These are phyloP conservation scores for Raja brachyura DNA, from an alignment of 2,113 vertebrate genomes.

Conservation along the genomic window DNA sequence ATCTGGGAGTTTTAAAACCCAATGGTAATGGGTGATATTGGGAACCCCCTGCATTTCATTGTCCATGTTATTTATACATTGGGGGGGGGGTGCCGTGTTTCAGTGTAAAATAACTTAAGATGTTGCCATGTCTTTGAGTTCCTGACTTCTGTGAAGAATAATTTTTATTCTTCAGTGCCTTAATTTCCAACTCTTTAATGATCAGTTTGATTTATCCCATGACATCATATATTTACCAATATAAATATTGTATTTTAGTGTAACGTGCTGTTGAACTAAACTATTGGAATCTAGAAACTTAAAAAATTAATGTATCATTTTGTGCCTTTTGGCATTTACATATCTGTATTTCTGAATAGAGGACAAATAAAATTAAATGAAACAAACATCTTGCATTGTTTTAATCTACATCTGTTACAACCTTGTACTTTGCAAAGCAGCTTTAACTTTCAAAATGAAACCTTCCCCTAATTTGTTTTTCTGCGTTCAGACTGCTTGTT, in stretches of 20 bases:
- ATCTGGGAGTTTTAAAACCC: background rate
- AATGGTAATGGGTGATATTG: background rate
- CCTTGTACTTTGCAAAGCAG: background rate
- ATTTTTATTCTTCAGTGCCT: conserved; percentile 33
- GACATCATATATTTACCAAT: background rate
- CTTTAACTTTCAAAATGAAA: too few species aligned
- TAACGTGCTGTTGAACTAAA: background rate
- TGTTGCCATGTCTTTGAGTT: background rate
- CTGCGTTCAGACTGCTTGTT: background rate
- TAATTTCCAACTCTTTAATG: background rate
- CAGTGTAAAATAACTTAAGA: background rate
- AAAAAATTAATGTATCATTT: background rate
- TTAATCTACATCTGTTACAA: background rate
- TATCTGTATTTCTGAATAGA: background rate
- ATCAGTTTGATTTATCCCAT: background rate
- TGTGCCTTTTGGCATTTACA: background rate
- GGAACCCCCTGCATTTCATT: background rate
- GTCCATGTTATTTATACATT: background rate
- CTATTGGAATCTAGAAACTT: background rate
- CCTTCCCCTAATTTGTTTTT: background rate
- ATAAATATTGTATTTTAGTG: background rate
- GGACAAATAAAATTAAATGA: conserved; percentile 12
- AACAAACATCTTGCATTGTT: conserved; percentile 1
- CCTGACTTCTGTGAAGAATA: background rate
- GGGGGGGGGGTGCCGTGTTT: too few species aligned